These are phyloP conservation scores for Aphelinus certus DNA, from an alignment of 1,140 invertebrate genomes.

Conservation along the genomic window DNA sequence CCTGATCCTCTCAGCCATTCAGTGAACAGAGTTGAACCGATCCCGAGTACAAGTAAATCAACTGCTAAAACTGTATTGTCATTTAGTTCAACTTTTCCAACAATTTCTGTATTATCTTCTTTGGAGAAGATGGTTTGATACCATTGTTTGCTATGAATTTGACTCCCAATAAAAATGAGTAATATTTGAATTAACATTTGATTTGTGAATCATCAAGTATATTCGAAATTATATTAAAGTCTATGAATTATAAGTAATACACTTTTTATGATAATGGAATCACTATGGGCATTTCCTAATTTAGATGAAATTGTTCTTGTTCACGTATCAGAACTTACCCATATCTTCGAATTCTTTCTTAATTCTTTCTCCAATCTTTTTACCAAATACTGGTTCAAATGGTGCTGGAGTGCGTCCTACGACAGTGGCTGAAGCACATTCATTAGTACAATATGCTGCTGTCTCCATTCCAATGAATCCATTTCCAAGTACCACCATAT, in stretches of 20 bases:
- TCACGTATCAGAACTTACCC: slow-evolving; percentile 49
- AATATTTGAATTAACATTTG: slow-evolving; percentile 20
- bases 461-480: slow-evolving; percentile 88
- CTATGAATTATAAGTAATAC: not conserved
- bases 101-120: slow-evolving; percentile 65
- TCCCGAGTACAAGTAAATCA: slow-evolving; percentile 85
- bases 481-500: slow-evolving; percentile 81
- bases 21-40: slow-evolving; percentile 83
- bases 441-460: slow-evolving; percentile 78
- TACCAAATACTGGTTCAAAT: slow-evolving; percentile 78
- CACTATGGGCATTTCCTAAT: not conserved
- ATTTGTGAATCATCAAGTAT: not conserved
- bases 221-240: slow-evolving; percentile 9
- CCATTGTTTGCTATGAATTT: slow-evolving; percentile 75
- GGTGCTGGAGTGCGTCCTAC: slow-evolving; percentile 79
- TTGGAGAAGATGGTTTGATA: slow-evolving; percentile 70
- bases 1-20: slow-evolving; percentile 81
- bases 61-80: slow-evolving; percentile 76
- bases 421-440: slow-evolving; percentile 82
- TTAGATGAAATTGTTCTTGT: not conserved
- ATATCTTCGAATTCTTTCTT: slow-evolving; percentile 73
- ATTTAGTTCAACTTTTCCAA: slow-evolving; percentile 73
- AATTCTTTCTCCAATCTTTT: slow-evolving; percentile 75
- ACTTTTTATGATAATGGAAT: not conserved
- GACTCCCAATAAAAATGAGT: slow-evolving; percentile 68